These are phyloP conservation scores for Neotragus moschatus DNA, from an alignment of 2,113 vertebrate species.

Conservation along the genomic window DNA sequence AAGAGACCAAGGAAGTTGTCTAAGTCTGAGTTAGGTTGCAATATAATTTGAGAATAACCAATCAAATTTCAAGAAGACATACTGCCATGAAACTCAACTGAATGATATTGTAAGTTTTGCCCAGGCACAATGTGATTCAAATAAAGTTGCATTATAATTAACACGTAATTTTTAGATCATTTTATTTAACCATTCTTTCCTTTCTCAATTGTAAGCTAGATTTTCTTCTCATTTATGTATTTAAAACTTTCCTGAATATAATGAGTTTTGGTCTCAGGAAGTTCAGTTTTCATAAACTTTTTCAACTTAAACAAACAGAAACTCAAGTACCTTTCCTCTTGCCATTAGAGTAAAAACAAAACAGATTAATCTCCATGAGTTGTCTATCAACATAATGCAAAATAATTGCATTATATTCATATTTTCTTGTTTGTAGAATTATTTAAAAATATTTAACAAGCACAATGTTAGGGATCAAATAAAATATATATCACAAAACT, in stretches of 20 bases:
- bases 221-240: not conserved
- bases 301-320: not conserved
- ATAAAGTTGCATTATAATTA: not conserved
- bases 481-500: not conserved
- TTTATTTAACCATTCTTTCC: not conserved
- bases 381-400: not conserved
- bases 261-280: not conserved
- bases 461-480: not conserved
- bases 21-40: not conserved
- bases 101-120: not conserved
- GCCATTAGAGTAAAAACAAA: not conserved
- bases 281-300: not conserved
- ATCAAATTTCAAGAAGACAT: not conserved
- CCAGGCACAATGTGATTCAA: not conserved
- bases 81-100: not conserved
- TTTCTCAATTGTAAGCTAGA: not conserved
- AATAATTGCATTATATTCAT: not conserved
- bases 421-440: not conserved
- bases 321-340: not conserved
- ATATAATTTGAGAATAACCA: not conserved
- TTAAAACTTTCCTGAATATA: not conserved
- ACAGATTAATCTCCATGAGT: not conserved
- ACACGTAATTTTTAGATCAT: not conserved
- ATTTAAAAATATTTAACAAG: not conserved
- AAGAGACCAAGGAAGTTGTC: not conserved